Evolutionary conservation across 2,113 vertebrate genomes (phyloP), one percentile per base, ranked within the genome.

Genomic region (Anas platyrhynchos): DNA sequence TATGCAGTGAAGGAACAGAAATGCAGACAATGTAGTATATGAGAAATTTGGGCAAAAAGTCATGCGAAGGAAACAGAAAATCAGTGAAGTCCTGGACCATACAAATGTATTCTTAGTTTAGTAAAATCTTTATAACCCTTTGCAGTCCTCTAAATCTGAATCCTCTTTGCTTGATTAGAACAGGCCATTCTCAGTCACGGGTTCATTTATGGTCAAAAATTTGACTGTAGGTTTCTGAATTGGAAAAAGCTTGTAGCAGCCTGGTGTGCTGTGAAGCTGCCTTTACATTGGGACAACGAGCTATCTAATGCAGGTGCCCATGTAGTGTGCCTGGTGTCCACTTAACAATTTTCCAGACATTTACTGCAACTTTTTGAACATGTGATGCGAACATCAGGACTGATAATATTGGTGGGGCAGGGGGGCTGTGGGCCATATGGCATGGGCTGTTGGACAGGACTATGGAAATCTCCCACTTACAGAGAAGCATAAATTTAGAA

Each of bases 401-500:
- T 78, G 48, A 27, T 67, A 66, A n/a, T 72, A 68, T 22, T 8
- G 27, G 11, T 5, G 3, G 16, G 9, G 27, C 2, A 4, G 20
- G 4, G 2, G 36, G 6, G 4, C 77, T 62, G 75, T 36, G 21
- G 27, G 9, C 31, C 27, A 27, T 65, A 9, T 86, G 61, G 65
- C 48, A 61, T 8, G 2, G 41, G 50, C 79, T 85, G 12, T 54
- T 88, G 83, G 75, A 68, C 14, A 26, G 34, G 8, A 67, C 20
- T 31, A 18, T 76, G 78, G 66, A 87, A 92, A 75, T 71, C 54
- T 81, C 59, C 83, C 71, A 15, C 29, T 89, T 86, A 13, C 4
- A 71, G 46, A 67, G 83, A 61, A 65, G 29, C 25, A 91, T 84
- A 84, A 78, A 75, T 91, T 87, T 75, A 95, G 84, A 67, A 94